Base-by-base conservation (phyloP, 2,888 invertebrate species). In the Apodemia zela region DNA sequence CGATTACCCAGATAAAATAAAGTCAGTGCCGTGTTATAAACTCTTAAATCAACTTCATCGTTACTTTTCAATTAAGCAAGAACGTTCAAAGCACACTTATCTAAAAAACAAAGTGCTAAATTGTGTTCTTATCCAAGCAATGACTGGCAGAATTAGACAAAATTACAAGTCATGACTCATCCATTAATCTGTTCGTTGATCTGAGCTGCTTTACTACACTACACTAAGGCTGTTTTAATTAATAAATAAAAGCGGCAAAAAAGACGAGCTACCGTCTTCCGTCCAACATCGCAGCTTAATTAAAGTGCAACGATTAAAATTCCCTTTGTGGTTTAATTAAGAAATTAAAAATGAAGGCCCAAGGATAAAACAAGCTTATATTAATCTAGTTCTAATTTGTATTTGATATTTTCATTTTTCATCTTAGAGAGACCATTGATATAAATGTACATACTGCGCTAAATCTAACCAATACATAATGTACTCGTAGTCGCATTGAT, bases 261-360 rank as follows among this genome's bases (percentile, higher is more conserved):
- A 80, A 77, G 83, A 82, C 77, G 72, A 72, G 74, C 72, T 73
- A 68, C 65, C 66, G 65, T 69, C 71, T 63, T 64, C 69, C 54
- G 54, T 54, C 54, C 74, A 69, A 70, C 73, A 75, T 74, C 75
- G 73, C 64, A 68, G 73, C 81, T 82, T 85, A 82, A 84, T 84
- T 84, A 84, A 84, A 84, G 76, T 78, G 78, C 78, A 80, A 75
- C 79, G 81, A 80, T 82, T 80, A 83, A 83, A 83, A 79, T 78
- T 76, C 75, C 70, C 75, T 71, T 75, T 71, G 75, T 69, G 72
- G 73, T 72, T 76, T 80, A 76, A 80, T 80, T 79, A 80, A 77
- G 77, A 77, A 74, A 71, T 76, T 75, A 70, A 71, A 70, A 72
- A 62, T 59, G 45, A 29, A 21, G 17, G 13, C n/a, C 17, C 11